These are phyloP conservation scores for Pteromalus puparum DNA, from an alignment of 1,140 invertebrate genomes.

Conservation along the genomic window DNA sequence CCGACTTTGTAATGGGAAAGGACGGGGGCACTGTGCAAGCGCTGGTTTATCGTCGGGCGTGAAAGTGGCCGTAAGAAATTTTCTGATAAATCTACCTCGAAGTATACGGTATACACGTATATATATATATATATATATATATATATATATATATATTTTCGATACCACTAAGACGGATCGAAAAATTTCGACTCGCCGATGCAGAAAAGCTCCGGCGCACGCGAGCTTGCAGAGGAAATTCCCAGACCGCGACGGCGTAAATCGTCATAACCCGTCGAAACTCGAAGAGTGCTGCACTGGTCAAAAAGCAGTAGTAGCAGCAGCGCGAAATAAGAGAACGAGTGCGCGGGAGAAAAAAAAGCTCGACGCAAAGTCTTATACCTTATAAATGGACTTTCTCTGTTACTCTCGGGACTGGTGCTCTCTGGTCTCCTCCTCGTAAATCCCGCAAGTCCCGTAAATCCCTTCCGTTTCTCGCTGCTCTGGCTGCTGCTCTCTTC, in stretches of 20 bases:
- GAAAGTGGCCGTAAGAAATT: too few relatives aligned
- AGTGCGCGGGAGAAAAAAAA: neutral
- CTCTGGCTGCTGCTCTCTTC: neutral
- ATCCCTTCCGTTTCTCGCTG: constrained; percentile 50
- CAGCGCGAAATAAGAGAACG: neutral
- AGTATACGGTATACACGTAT: too few relatives aligned
- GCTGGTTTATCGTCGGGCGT: too few relatives aligned
- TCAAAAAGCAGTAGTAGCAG: neutral
- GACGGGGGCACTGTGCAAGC: too few relatives aligned
- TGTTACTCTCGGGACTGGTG: constrained; percentile 23
- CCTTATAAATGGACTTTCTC: constrained; percentile 55
- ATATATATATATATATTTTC: too few relatives aligned
- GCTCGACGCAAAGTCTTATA: constrained; percentile 30
- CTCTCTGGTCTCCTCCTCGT: constrained; percentile 40
- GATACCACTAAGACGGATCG: neutral
- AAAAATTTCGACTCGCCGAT: neutral
- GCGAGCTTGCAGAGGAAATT: neutral
- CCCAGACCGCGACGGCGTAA: neutral
- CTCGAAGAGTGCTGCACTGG: neutral
- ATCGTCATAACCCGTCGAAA: constrained; percentile 29
- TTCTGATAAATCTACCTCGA: neutral
- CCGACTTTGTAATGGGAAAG: too few relatives aligned
- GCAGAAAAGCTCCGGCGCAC: neutral
- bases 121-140: too few relatives aligned
- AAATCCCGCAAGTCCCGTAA: constrained; percentile 53